phyloP scores from a whole-genome alignment of 2,797 vertebrate species.

The Lithobates sylvaticus region DNA sequence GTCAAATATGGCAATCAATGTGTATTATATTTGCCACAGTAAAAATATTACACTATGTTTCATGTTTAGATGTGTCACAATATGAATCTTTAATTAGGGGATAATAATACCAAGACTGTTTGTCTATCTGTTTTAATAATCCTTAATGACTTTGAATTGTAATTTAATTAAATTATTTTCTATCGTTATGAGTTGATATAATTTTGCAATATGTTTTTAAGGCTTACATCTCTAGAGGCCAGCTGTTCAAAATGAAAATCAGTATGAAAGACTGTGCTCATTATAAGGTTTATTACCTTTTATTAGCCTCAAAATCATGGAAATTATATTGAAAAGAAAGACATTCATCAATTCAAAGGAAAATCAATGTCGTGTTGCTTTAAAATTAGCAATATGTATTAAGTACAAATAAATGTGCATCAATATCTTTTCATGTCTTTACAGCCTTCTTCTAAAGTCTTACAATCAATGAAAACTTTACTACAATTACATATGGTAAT shows the following conservation, averaged over 20 bases:
- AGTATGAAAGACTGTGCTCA: slow-evolving; percentile 22
- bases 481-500: background rate
- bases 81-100: background rate
- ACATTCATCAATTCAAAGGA: background rate
- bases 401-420: background rate
- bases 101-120: slow-evolving; percentile 17
- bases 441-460: background rate
- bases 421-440: background rate
- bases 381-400: slow-evolving; percentile 5
- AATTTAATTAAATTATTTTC: slow-evolving; percentile 39
- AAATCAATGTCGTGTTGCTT: slow-evolving; percentile 3
- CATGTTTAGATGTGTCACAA: background rate
- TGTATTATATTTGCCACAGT: background rate
- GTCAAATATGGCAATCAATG: too few relatives aligned
- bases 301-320: slow-evolving; percentile 23
- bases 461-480: background rate
- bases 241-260: slow-evolving; percentile 42
- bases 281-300: slow-evolving; percentile 55
- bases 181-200: slow-evolving; percentile 13
- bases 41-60: background rate
- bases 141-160: slow-evolving; percentile 32
- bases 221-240: slow-evolving; percentile 24
- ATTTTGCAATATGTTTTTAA: slow-evolving; percentile 38
- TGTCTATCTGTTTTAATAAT: slow-evolving; percentile 21
- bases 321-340: slow-evolving; percentile 17